Conservation (phyloP, 2,113 vertebrate genomes). For the Panurus biarmicus region DNA sequence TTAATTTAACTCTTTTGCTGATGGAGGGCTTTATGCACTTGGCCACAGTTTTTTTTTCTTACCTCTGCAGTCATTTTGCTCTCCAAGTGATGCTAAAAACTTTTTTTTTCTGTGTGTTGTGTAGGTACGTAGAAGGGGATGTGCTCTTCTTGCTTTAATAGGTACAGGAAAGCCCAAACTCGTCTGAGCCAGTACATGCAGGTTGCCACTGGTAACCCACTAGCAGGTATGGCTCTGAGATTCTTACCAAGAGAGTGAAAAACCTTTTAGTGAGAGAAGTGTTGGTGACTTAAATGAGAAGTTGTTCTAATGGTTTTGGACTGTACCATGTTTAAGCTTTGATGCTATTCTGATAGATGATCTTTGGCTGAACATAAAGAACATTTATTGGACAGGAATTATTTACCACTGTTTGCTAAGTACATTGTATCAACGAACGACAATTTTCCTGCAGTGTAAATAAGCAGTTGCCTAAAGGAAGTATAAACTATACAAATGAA, state of each 20-base stretch:
- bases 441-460: neutral
- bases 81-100: no score
- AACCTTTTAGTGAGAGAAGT: neutral
- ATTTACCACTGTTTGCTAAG: fast-evolving
- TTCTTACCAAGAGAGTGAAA: fast-evolving
- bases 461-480: neutral
- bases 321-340: fast-evolving
- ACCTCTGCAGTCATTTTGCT: no score
- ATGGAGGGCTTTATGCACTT: fast-evolving
- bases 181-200: fast-evolving
- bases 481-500: fast-evolving
- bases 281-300: fast-evolving
- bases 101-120: neutral
- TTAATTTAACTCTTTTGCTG: fast-evolving
- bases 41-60: no score
- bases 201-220: neutral
- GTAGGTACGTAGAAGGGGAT: fast-evolving
- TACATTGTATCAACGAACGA: fast-evolving
- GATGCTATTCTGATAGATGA: fast-evolving
- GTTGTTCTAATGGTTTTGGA: fast-evolving
- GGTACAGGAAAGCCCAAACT: fast-evolving
- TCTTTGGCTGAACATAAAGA: neutral
- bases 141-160: no score
- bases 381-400: fast-evolving
- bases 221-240: neutral